These are phyloP conservation scores for Brachionus rotundiformis DNA, from an alignment of 1,140 invertebrate genomes.

Conservation along the genomic window DNA sequence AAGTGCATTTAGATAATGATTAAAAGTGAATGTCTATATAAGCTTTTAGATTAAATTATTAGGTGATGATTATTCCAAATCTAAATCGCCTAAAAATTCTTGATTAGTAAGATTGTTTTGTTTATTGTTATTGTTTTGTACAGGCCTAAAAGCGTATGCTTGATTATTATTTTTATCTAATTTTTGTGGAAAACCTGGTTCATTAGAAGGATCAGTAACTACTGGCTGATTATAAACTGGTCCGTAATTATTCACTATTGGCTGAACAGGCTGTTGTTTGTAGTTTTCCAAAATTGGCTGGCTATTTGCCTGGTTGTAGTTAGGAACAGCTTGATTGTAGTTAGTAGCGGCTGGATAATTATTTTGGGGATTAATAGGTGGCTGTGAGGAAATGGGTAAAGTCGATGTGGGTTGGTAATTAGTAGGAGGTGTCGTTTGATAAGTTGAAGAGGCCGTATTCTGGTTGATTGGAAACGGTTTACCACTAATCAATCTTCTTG, in stretches of 20 bases:
- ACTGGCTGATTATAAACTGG: conserved; percentile 31
- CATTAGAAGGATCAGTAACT: not conserved
- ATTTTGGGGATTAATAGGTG: not conserved
- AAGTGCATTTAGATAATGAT: not conserved
- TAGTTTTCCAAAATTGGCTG: conserved; percentile 45
- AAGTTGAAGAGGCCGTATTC: not conserved
- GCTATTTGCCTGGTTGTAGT: conserved; percentile 9
- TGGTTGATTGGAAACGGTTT: conserved; percentile 4
- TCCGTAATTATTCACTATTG: conserved; percentile 36
- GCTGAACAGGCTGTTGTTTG: not conserved
- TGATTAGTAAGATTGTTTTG: conserved; percentile 20
- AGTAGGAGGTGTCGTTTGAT: not conserved
- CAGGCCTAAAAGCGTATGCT: conserved; percentile 42
- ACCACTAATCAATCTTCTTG: conserved; percentile 47
- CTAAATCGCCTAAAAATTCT: conserved; percentile 22
- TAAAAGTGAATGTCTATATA: not conserved
- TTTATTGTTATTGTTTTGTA: conserved; percentile 12
- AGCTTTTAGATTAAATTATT: not conserved
- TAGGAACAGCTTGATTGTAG: not conserved
- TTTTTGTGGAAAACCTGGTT: conserved; percentile 32
- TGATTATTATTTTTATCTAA: conserved; percentile 42
- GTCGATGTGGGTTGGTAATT: not conserved
- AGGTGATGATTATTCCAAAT: conserved; percentile 13
- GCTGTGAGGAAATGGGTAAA: not conserved
- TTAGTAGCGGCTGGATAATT: not conserved